These are phyloP conservation scores for Tetramorium simillimum DNA, from an alignment of 1,140 invertebrate species.

Conservation along the genomic window DNA sequence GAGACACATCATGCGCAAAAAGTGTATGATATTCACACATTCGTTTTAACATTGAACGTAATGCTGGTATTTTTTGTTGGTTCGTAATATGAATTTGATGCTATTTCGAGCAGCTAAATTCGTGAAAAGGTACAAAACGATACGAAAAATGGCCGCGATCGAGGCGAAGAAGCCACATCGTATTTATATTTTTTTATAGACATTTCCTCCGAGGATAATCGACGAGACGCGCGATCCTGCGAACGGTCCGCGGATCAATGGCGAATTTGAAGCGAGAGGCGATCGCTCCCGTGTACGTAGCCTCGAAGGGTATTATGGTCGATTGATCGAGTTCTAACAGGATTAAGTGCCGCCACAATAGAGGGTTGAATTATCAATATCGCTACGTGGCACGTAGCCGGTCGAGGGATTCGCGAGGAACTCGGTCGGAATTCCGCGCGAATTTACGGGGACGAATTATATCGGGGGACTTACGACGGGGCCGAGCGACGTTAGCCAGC, in stretches of 20 bases:
- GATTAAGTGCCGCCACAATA: constrained; percentile 67
- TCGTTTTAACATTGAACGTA: no score
- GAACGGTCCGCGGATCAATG: background rate
- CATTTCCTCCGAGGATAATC: background rate
- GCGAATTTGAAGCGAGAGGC: background rate
- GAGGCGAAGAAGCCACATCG: background rate
- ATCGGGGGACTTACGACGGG: constrained; percentile 16
- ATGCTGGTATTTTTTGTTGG: background rate
- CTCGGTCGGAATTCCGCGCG: constrained; percentile 46
- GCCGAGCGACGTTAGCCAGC: background rate
- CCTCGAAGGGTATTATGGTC: constrained; percentile 69
- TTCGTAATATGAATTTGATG: background rate
- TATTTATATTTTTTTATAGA: background rate
- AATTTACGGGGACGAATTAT: background rate
- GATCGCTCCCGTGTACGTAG: background rate
- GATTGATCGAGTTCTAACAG: constrained; percentile 70
- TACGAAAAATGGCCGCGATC: background rate
- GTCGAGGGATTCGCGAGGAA: constrained; percentile 37
- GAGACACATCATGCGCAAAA: no score
- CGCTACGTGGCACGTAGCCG: constrained; percentile 14
- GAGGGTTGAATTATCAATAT: constrained; percentile 71
- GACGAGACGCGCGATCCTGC: background rate
- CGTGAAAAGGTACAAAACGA: background rate
- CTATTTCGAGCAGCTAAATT: background rate
- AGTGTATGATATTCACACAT: no score